phyloP scores from a whole-genome alignment of 2,797 vertebrate species.

The Ctenosaura bakeri region DNA sequence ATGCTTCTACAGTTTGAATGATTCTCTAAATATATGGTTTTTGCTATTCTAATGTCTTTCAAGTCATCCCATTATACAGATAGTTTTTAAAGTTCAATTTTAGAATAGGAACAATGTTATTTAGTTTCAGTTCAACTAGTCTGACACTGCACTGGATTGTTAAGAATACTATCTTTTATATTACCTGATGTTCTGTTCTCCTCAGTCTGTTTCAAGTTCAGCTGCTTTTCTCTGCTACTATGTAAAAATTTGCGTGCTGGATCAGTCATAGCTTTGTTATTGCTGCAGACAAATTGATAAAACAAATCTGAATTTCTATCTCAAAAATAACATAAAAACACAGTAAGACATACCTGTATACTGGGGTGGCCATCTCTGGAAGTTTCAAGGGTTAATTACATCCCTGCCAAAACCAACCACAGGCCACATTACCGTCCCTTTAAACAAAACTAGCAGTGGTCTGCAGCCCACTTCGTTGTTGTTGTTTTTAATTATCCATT shows the following conservation, averaged over 20 bases:
- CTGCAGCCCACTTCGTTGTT: too few species aligned
- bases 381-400: neutral
- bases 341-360: too few species aligned
- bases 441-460: too few species aligned
- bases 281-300: constrained; percentile 80
- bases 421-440: neutral
- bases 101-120: constrained; percentile 19
- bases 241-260: constrained; percentile 90
- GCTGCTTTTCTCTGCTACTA: constrained; percentile 92
- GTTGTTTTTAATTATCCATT: too few species aligned
- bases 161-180: constrained; percentile 41
- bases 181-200: constrained; percentile 91
- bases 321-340: too few species aligned
- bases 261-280: constrained; percentile 94
- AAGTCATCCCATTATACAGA: neutral
- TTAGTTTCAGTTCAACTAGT: neutral
- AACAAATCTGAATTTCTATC: constrained; percentile 1
- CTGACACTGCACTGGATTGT: neutral
- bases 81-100: neutral
- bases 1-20: neutral
- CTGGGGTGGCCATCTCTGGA: too few species aligned
- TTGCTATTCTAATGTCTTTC: neutral
- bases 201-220: constrained; percentile 90
- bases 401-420: neutral
- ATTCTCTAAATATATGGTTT: constrained; percentile 6